Base-by-base conservation (phyloP, 1,140 invertebrate species). In the Monochamus saltuarius region DNA sequence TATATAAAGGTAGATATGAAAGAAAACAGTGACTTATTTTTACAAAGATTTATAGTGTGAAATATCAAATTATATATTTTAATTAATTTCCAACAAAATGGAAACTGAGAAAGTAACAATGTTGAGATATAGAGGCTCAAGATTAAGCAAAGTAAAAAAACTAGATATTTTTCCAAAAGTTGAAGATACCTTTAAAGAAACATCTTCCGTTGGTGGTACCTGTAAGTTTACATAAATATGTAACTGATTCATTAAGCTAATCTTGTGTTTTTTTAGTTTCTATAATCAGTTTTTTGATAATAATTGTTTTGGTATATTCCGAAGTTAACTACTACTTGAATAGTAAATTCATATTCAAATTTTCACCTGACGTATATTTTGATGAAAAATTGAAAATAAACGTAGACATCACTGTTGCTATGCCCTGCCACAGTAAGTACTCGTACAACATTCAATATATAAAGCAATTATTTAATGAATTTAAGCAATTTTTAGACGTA, bases 381-480 rank as follows among this genome's bases (percentile, higher is more conserved):
- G 87, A 95, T 74, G 89, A 87, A 62, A 95, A 95, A 78, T 76
- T 98, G 22, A 87, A 89, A 76, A 90, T 98, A 67, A 96, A 97
- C 78, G 84, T 98, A 46, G 95, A 98, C 76, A 85, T 98, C 43
- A 97, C 94, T 6, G 87, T 98, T 11, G 94, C 94, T 19, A 97
- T 95, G 90, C 90, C 89, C 59, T 97, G 95, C 78, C 78, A 76
- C 65, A 78, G 86, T 89, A 81, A 83, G 83, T 81, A 65, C n/a
- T n/a, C n/a, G n/a, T n/a, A n/a, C n/a, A n/a, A n/a, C n/a, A n/a
- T n/a, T n/a, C n/a, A n/a, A n/a, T n/a, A n/a, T n/a, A n/a, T n/a
- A n/a, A n/a, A n/a, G n/a, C n/a, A n/a, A n/a, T n/a, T n/a, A n/a
- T n/a, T n/a, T n/a, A n/a, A n/a, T n/a, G n/a, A n/a, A n/a, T n/a